phyloP scores from a whole-genome alignment of 1,140 invertebrate species.

The Camponotus pennsylvanicus region DNA sequence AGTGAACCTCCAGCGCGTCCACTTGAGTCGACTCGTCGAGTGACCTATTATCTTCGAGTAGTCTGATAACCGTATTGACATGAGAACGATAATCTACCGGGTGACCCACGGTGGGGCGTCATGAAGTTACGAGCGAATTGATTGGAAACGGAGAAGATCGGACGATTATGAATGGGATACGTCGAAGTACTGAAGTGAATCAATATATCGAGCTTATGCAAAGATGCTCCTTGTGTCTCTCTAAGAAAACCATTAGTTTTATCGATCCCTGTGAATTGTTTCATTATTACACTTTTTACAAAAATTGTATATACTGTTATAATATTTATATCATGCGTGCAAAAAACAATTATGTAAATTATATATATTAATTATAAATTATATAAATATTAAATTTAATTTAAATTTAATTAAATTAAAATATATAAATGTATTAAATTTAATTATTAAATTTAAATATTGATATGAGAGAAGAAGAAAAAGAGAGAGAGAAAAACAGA shows the following conservation, averaged over 20 bases:
- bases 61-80: slow-evolving; percentile 71
- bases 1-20: slow-evolving; percentile 62
- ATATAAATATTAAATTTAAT: not conserved
- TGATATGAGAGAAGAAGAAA: too few relatives aligned
- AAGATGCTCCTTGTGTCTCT: not conserved
- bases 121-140: not conserved
- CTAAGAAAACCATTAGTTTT: not conserved
- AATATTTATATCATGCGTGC: not conserved
- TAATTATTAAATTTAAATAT: not conserved
- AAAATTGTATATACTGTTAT: not conserved
- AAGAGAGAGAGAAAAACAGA: too few relatives aligned
- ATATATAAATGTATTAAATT: not conserved
- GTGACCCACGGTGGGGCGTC: slow-evolving; percentile 61
- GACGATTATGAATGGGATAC: not conserved
- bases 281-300: not conserved
- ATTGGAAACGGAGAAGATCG: not conserved
- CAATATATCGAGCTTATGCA: not conserved
- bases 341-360: not conserved
- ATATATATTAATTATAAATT: not conserved
- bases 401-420: not conserved
- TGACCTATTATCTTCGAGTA: slow-evolving; percentile 69
- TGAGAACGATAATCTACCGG: slow-evolving; percentile 68
- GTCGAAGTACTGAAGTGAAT: not conserved
- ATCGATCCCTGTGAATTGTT: not conserved
- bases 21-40: slow-evolving; percentile 56